These are phyloP conservation scores for Phyllopteryx taeniolatus DNA, from an alignment of 2,113 vertebrate genomes.

Conservation along the genomic window DNA sequence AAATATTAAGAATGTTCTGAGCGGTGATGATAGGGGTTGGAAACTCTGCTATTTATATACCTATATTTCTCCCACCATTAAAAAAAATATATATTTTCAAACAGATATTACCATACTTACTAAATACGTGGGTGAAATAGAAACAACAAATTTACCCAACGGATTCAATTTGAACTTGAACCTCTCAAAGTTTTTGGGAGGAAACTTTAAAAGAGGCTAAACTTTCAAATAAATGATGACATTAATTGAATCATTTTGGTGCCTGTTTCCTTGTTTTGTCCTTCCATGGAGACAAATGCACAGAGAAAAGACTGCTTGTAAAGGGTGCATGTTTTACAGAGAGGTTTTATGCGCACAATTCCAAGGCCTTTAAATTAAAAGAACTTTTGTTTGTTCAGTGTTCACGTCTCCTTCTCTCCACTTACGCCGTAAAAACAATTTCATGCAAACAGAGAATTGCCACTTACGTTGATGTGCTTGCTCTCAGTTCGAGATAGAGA, in stretches of 20 bases:
- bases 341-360: slow-evolving; percentile 7
- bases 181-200: no score
- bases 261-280: not conserved
- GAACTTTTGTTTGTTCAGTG: not conserved
- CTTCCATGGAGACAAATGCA: not conserved
- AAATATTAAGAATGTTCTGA: no score
- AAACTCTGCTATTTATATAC: no score
- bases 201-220: not conserved
- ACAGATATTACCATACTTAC: no score
- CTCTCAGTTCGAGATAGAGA: slow-evolving; percentile 41
- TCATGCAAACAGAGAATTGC: slow-evolving; percentile 39
- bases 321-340: slow-evolving; percentile 7
- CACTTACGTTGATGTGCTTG: slow-evolving; percentile 34
- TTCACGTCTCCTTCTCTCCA: slow-evolving; percentile 8
- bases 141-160: no score
- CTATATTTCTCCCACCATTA: no score
- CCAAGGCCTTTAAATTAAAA: slow-evolving; percentile 16
- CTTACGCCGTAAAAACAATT: slow-evolving; percentile 36
- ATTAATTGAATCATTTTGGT: not conserved
- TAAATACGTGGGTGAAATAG: no score
- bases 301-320: not conserved
- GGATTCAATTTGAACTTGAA: no score
- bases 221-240: not conserved
- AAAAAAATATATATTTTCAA: no score
- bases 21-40: no score